Evolutionary conservation across 2,113 vertebrate species (phyloP).

Genomic region (Excalfactoria chinensis): DNA sequence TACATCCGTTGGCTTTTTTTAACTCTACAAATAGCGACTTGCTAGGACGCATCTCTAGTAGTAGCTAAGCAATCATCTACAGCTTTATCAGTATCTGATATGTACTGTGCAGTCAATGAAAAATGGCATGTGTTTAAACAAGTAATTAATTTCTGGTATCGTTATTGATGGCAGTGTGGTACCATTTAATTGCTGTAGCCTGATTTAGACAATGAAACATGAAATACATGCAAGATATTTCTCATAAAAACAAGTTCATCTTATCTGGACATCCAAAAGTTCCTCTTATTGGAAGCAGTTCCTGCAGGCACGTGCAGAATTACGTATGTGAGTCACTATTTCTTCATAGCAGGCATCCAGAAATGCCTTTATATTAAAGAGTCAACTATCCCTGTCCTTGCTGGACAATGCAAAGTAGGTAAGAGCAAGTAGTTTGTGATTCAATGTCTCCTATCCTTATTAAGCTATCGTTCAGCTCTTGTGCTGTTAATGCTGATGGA

Average conservation of each 20-base stretch:
- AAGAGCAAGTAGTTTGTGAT: not conserved
- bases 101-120: conserved; percentile 33
- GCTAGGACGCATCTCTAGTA: not conserved
- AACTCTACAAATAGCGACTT: not conserved
- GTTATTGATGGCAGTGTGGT: not conserved
- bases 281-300: not conserved
- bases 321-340: not conserved
- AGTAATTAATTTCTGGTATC: not conserved
- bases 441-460: not conserved
- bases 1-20: not conserved
- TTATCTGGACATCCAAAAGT: not conserved
- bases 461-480: not conserved
- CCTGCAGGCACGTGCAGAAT: fast-evolving
- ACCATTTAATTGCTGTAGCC: not conserved
- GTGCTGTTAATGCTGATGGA: not conserved
- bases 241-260: not conserved
- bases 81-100: not conserved
- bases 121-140: not conserved
- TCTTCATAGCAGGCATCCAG: not conserved
- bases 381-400: not conserved
- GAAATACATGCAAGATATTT: not conserved
- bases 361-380: not conserved
- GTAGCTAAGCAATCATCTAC: not conserved
- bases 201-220: not conserved
- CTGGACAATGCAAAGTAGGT: not conserved